Percentiles rank a stretch among this genome's conserved stretches.
phyloP scores from a whole-genome alignment of 2,888 invertebrate species.

The Chaitophorus viminalis region DNA sequence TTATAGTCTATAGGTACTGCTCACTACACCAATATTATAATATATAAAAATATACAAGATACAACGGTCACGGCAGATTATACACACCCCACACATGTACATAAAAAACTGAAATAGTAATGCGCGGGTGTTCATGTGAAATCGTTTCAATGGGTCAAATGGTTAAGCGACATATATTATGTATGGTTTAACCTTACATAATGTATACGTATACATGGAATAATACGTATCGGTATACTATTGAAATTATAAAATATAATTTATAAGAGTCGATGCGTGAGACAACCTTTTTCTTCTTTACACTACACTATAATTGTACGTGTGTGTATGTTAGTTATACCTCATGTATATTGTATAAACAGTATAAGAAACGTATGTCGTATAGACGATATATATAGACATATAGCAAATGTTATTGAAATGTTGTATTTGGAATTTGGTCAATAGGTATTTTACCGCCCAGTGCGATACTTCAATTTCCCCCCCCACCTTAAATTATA shows the following conservation, averaged over 20 bases:
- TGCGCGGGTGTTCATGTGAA: not conserved
- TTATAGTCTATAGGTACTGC: not conserved
- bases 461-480: no score
- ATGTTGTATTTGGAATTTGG: no score
- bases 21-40: not conserved
- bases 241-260: not conserved
- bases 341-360: no score
- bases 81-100: not conserved
- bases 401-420: no score
- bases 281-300: no score
- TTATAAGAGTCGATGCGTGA: not conserved
- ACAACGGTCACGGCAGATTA: not conserved
- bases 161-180: not conserved
- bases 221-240: not conserved
- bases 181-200: not conserved
- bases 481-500: no score
- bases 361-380: no score
- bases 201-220: not conserved
- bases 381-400: no score
- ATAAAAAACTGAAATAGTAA: not conserved
- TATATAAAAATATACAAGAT: not conserved
- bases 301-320: no score
- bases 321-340: no score
- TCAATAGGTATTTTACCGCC: no score
- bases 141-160: not conserved